A percentile compares a stretch with the other conserved stretches of the same genome.
Evolutionary conservation across 2,113 vertebrate species (phyloP).

Genomic region (Elaphurus davidianus): DNA sequence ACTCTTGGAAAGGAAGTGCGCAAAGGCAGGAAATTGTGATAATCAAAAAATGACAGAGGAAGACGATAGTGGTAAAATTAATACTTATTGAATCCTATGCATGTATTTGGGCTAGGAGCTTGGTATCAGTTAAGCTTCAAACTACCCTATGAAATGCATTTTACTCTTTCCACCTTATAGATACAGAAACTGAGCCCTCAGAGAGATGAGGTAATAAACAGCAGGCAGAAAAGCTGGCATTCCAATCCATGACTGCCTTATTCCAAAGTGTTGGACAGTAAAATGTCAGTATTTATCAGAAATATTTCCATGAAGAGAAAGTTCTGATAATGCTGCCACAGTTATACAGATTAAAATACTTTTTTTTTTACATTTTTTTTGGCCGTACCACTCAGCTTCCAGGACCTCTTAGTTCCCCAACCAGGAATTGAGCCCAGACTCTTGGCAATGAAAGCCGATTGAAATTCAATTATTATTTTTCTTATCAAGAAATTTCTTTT

Average conservation of each 20-base stretch:
- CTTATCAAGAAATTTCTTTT: background rate
- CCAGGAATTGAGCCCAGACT: background rate
- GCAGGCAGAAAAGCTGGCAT: background rate
- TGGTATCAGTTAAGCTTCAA: background rate
- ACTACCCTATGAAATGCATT: background rate
- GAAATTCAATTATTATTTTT: background rate
- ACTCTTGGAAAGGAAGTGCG: background rate
- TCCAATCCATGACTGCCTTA: background rate
- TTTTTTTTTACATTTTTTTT: background rate
- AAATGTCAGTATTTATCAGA: slow-evolving; percentile 25
- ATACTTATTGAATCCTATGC: background rate
- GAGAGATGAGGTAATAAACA: background rate
- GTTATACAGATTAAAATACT: background rate
- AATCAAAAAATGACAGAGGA: background rate
- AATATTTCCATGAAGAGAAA: slow-evolving; percentile 33
- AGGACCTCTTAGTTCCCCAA: background rate
- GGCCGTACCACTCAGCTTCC: background rate
- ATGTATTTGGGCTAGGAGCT: background rate
- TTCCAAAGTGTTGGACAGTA: background rate
- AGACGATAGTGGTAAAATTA: background rate
- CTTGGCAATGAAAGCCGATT: background rate
- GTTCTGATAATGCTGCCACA: background rate
- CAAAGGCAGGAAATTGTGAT: slow-evolving; percentile 6
- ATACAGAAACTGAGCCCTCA: background rate
- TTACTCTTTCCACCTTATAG: background rate